Conservation (phyloP, 2,113 vertebrate species). For the Oceanites oceanicus region DNA sequence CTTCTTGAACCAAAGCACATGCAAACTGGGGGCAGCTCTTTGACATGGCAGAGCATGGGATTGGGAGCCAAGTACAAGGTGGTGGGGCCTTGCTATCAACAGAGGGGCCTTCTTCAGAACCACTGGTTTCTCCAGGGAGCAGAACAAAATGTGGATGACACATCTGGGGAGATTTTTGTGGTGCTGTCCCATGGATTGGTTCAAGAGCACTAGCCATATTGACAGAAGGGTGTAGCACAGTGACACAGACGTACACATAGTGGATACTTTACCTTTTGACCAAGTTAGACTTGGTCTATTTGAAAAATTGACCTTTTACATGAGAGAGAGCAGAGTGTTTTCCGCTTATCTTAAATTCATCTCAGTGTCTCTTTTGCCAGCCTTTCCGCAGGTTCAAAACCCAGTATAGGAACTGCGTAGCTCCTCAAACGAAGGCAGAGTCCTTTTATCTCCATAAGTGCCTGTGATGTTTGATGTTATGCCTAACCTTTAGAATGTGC, state of each 20-base stretch:
- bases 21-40: not conserved
- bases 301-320: not conserved
- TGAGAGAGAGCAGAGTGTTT: not conserved
- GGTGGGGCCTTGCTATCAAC: not conserved
- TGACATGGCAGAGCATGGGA: not conserved
- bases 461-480: slow-evolving; percentile 27
- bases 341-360: not conserved
- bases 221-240: not conserved
- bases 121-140: not conserved
- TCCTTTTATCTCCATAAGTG: not conserved
- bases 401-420: not conserved
- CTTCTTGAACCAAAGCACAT: slow-evolving; percentile 21
- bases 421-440: not conserved
- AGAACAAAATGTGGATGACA: not conserved
- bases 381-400: not conserved
- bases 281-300: not conserved
- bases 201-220: not conserved
- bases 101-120: not conserved
- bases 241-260: not conserved
- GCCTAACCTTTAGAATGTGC: slow-evolving; percentile 24
- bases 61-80: not conserved
- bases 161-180: not conserved
- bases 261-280: slow-evolving; percentile 18
- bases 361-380: not conserved
- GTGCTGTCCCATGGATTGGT: not conserved